Base-by-base conservation (phyloP, 2,888 invertebrate genomes). In the Sycophila texana region DNA sequence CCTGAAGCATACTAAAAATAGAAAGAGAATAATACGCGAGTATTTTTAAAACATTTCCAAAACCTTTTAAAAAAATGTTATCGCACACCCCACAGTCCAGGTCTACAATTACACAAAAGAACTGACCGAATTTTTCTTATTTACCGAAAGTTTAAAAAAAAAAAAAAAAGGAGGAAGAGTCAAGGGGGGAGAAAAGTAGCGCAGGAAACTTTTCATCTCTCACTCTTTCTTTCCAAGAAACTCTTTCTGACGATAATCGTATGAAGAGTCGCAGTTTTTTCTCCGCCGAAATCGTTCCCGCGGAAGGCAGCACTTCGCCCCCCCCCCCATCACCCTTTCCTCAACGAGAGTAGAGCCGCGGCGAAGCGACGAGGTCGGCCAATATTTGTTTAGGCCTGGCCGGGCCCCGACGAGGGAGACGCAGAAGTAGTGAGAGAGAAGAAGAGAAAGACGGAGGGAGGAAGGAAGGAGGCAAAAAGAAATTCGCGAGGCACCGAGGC, bases 301-400 rank as follows among this genome's bases (percentile, higher is more conserved):
- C 47, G 49, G 67, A 73, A 49, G 51, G 39, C 39, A 16, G 47
- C 63, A n/a, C n/a, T 47, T 30, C 61, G 16, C 10, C 10, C 4
- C 4, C 1, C 47, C 58, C 49, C 58, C 14, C 39, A 13, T 30
- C 7, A n/a, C 14, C 39, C 39, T 39, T 10, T 7, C 39, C 47
- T 16, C 57, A n/a, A 0, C 16, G n/a, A n/a, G 26, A 26, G 60
- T 55, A 63, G 30, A 30, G 18, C 39, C 39, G 30, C 14, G 68
- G 20, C 39, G 58, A 22, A 22, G n/a, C 30, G 63, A 74, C 20
- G 74, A 71, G 72, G 63, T 82, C 77, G 82, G 83, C 86, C 84
- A 86, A 86, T 87, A 87, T 87, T 87, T 86, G 83, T 84, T 86
- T 87, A 86, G 86, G 86, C 83, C 83, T 70, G 74, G 77, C 39